A percentile compares a stretch with the other conserved stretches of the same genome.
Evolutionary conservation across 1,140 invertebrate species (phyloP).

Genomic region (Lethocerus indicus): DNA sequence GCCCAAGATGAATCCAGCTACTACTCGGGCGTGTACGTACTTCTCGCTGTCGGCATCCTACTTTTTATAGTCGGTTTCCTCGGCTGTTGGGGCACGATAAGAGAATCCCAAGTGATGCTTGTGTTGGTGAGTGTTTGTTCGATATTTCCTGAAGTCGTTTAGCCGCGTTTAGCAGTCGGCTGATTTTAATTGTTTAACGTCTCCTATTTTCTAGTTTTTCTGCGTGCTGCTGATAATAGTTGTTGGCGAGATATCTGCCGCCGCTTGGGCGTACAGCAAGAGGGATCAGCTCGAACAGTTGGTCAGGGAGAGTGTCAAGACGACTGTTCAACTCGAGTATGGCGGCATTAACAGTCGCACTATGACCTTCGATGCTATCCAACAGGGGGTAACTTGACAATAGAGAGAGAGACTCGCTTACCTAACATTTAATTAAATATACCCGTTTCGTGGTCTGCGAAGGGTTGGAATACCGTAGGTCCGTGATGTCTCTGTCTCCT

Average conservation of each 20-base stretch:
- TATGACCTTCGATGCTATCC: slow-evolving; percentile 48
- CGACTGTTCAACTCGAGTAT: slow-evolving; percentile 51
- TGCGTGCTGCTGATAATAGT: slow-evolving; percentile 54
- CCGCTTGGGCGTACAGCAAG: slow-evolving; percentile 52
- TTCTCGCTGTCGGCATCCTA: slow-evolving; percentile 58
- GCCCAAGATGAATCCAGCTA: slow-evolving; percentile 49
- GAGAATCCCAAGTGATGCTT: slow-evolving; percentile 74
- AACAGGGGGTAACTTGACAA: slow-evolving; percentile 33
- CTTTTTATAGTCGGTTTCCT: slow-evolving; percentile 75
- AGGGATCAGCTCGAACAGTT: slow-evolving; percentile 42
- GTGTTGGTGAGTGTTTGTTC: slow-evolving; percentile 40
- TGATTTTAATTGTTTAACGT: not conserved
- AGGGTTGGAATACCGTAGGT: not conserved
- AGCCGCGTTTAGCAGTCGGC: not conserved
- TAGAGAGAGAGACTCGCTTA: not conserved
- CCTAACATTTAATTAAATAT: not conserved
- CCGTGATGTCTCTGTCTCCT: not conserved
- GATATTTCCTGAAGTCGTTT: not conserved
- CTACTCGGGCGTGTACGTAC: slow-evolving; percentile 50
- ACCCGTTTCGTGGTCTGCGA: not conserved
- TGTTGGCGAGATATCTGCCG: slow-evolving; percentile 58
- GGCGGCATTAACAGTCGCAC: slow-evolving; percentile 36
- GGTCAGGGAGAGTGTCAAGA: slow-evolving; percentile 38
- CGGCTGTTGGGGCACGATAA: slow-evolving; percentile 78
- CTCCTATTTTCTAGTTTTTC: slow-evolving; percentile 36